Conservation (phyloP, 2,113 vertebrate genomes). For the Diadophis punctatus region DNA sequence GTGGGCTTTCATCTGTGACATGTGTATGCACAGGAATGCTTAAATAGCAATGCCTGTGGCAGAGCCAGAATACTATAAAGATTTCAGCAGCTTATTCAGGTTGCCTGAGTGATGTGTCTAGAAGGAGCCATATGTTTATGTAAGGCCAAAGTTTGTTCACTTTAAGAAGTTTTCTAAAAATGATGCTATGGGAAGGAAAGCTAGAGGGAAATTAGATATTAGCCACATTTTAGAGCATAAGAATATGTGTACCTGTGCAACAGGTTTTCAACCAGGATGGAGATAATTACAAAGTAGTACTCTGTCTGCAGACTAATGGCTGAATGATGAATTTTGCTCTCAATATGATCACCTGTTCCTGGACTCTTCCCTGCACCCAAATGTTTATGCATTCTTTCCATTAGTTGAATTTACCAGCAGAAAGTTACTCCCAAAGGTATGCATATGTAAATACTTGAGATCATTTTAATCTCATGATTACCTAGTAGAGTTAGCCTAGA, state of each 20-base stretch:
- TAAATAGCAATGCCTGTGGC: not conserved
- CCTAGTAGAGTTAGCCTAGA: not conserved
- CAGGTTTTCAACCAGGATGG: not conserved
- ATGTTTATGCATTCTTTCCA: not conserved
- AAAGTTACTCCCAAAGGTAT: not conserved
- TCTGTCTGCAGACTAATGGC: not conserved
- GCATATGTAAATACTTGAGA: not conserved
- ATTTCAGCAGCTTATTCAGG: constrained; percentile 17
- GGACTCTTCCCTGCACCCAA: not conserved
- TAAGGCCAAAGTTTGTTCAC: constrained; percentile 16
- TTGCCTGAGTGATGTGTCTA: constrained; percentile 13
- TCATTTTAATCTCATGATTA: not conserved
- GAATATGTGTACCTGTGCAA: not conserved
- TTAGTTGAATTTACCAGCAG: not conserved
- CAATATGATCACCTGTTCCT: not conserved
- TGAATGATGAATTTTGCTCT: not conserved
- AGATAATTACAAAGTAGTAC: not conserved
- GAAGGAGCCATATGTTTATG: constrained; percentile 1
- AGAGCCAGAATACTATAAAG: constrained; percentile 6
- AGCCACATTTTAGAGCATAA: not conserved
- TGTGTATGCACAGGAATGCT: not conserved
- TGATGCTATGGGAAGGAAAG: not conserved
- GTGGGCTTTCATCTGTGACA: not conserved
- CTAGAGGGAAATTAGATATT: not conserved
- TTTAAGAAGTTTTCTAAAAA: constrained; percentile 24